phyloP scores from a whole-genome alignment of 2,888 invertebrate genomes.

The Latheticus oryzae region DNA sequence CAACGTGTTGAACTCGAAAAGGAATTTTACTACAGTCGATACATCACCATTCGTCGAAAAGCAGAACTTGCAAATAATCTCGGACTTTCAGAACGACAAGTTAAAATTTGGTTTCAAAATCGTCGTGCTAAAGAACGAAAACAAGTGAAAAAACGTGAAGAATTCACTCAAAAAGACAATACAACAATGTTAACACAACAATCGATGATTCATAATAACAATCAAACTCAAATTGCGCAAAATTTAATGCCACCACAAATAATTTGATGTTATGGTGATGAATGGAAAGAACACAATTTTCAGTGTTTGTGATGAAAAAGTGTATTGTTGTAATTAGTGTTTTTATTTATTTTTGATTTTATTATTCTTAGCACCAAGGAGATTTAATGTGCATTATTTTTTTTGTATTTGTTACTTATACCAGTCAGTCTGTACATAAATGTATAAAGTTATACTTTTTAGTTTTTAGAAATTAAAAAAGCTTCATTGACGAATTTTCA shows the following conservation, averaged over 20 bases:
- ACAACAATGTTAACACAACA: conserved; percentile 24
- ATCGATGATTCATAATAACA: conserved; percentile 25
- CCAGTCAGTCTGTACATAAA: conserved; percentile 14
- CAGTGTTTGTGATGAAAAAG: conserved; percentile 30
- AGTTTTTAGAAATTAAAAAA: not conserved
- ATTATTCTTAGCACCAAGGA: conserved; percentile 10
- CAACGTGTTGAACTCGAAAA: conserved; percentile 78
- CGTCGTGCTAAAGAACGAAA: conserved; percentile 94
- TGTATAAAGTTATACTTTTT: conserved; percentile 17
- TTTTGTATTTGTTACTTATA: conserved; percentile 20
- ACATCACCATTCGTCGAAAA: conserved; percentile 96
- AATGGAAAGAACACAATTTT: conserved; percentile 23
- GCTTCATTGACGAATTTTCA: conserved; percentile 1
- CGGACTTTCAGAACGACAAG: conserved; percentile 91
- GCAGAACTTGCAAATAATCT: conserved; percentile 89
- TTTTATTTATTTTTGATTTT: conserved; percentile 28
- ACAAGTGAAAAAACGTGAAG: conserved; percentile 81
- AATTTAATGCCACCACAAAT: conserved; percentile 19
- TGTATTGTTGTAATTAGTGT: conserved; percentile 29
- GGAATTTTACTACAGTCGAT: conserved; percentile 78
- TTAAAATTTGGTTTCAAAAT: conserved; percentile 86
- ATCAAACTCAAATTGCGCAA: conserved; percentile 24
- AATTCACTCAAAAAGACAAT: conserved; percentile 38
- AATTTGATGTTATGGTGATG: conserved; percentile 13
- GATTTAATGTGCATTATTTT: conserved; percentile 21